These are phyloP conservation scores for Pterostichus niger DNA, from an alignment of 2,888 invertebrate species.

Conservation along the genomic window DNA sequence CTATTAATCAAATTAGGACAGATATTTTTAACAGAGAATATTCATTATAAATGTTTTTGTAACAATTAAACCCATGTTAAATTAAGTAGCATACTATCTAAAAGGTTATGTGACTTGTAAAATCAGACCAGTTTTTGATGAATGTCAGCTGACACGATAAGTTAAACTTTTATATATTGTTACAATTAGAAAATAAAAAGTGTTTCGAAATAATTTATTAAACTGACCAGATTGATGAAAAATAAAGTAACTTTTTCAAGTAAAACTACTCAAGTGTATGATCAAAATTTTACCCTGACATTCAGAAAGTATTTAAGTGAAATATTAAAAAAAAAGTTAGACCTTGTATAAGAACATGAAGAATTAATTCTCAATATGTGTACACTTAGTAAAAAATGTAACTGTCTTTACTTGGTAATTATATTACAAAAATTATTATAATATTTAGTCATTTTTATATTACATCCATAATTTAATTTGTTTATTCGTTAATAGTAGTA, in stretches of 20 bases:
- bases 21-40: not conserved
- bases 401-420: not conserved
- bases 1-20: conserved; percentile 2
- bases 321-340: conserved; percentile 22
- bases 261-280: conserved; percentile 14
- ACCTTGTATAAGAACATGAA: conserved; percentile 7
- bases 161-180: not conserved
- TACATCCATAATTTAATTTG: not conserved
- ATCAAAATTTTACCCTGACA: conserved; percentile 25
- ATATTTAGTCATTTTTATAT: too few relatives aligned
- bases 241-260: conserved; percentile 19
- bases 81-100: not conserved
- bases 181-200: not conserved
- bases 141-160: conserved; percentile 10
- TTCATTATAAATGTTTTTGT: conserved; percentile 1
- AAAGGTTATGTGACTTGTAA: conserved; percentile 6
- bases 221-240: not conserved
- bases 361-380: not conserved
- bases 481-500: not conserved
- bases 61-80: not conserved
- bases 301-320: conserved; percentile 12
- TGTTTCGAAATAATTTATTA: conserved; percentile 1
- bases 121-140: conserved; percentile 13
- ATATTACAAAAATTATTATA: not conserved
- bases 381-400: not conserved